A percentile compares a stretch with the other conserved stretches of the same genome.
Conservation (phyloP, 2,113 vertebrate species). For the Pomatorhinus ruficollis region DNA sequence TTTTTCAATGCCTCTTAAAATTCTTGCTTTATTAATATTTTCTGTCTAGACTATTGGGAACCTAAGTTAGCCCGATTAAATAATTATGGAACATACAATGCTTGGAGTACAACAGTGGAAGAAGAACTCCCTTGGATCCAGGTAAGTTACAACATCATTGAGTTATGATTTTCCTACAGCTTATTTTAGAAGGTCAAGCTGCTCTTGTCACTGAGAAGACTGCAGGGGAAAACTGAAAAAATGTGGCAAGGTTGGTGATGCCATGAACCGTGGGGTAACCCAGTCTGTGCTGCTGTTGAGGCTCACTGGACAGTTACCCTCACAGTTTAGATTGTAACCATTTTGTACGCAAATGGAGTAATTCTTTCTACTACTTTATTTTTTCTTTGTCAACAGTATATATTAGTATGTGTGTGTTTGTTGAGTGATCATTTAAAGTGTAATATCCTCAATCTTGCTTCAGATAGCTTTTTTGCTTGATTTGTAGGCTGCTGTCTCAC, state of each 20-base stretch:
- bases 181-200: neutral
- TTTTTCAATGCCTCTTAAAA: neutral
- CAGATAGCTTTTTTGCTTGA: neutral
- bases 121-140: slow-evolving; percentile 82
- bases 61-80: slow-evolving; percentile 88
- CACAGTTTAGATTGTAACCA: neutral
- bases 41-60: slow-evolving; percentile 82
- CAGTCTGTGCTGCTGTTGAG: neutral
- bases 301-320: neutral
- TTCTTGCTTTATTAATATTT: neutral
- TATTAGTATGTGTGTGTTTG: neutral
- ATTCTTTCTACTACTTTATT: neutral
- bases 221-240: neutral
- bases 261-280: neutral
- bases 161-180: neutral
- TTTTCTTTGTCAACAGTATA: neutral
- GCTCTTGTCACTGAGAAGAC: neutral
- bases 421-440: neutral
- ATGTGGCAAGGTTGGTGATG: neutral
- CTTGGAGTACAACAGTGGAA: slow-evolving; percentile 84
- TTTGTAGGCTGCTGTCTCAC: neutral
- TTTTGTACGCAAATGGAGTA: neutral
- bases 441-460: neutral
- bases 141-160: slow-evolving; percentile 68
- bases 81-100: slow-evolving; percentile 87